Conservation (phyloP, 2,888 invertebrate genomes). For the Teleiodes luculella region DNA sequence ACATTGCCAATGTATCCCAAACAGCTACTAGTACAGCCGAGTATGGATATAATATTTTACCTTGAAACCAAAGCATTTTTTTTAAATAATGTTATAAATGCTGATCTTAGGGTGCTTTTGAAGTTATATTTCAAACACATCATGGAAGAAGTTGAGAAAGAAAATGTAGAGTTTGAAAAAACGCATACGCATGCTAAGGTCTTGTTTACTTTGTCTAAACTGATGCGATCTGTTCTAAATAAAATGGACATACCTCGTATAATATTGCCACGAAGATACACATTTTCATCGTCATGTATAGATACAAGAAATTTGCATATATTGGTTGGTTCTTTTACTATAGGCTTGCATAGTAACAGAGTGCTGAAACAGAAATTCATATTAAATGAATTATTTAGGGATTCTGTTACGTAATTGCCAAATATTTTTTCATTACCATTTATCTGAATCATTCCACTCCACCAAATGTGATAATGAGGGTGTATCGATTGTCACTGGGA, state of each 20-base stretch:
- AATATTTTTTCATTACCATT: slow-evolving; percentile 68
- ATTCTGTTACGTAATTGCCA: background rate
- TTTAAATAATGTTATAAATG: too few species aligned
- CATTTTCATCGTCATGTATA: slow-evolving; percentile 48
- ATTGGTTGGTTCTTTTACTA: background rate
- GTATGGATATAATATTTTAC: slow-evolving; percentile 85
- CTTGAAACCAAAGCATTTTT: slow-evolving; percentile 38
- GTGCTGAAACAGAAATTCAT: slow-evolving; percentile 5
- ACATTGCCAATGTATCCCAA: slow-evolving; percentile 84
- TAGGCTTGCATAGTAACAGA: background rate
- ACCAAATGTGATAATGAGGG: slow-evolving; percentile 88
- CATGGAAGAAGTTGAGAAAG: too few species aligned
- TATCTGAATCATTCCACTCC: slow-evolving; percentile 88
- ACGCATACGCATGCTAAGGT: too few species aligned
- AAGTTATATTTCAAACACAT: too few species aligned
- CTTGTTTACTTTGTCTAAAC: background rate
- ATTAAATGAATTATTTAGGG: background rate
- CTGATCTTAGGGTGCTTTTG: too few species aligned
- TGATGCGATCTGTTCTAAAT: background rate
- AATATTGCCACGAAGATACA: slow-evolving; percentile 88
- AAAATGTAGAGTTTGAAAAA: too few species aligned
- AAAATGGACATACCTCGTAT: slow-evolving; percentile 7
- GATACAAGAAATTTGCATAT: slow-evolving; percentile 8
- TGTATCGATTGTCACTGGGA: slow-evolving; percentile 91
- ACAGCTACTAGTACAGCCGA: slow-evolving; percentile 84